Conservation (phyloP, 2,888 invertebrate species). For the Theodoxus fluviatilis region DNA sequence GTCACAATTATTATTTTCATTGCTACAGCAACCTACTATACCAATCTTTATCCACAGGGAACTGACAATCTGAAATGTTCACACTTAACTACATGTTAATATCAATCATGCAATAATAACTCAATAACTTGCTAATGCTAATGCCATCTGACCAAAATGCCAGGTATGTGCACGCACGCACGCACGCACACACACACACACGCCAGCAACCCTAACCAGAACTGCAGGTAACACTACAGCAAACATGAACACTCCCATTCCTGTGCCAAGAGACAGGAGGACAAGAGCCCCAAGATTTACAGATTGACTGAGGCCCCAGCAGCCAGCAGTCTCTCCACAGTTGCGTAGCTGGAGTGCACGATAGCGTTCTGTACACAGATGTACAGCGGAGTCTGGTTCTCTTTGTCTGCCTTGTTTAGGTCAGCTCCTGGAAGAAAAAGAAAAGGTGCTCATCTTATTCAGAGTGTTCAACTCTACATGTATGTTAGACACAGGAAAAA, state of each 20-base stretch:
- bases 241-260: neutral
- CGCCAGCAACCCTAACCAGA: no score
- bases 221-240: no score
- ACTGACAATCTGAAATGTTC: no score
- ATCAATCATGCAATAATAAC: no score
- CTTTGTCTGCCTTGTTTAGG: conserved; percentile 62
- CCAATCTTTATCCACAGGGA: no score
- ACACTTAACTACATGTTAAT: no score
- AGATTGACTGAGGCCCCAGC: conserved; percentile 61
- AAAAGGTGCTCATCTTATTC: neutral
- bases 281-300: conserved; percentile 41
- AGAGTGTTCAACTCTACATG: neutral
- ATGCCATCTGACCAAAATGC: no score
- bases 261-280: neutral
- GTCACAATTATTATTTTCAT: no score
- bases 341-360: conserved; percentile 62
- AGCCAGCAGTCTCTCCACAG: conserved; percentile 57
- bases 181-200: no score
- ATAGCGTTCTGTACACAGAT: conserved; percentile 66
- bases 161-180: no score
- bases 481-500: neutral
- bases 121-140: no score
- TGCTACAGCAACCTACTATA: no score
- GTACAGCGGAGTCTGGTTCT: conserved; percentile 65
- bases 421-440: conserved; percentile 59